Percentiles rank a stretch among this genome's conserved stretches.
Conservation (phyloP, 2,888 invertebrate genomes). For the Endomychus coccineus region DNA sequence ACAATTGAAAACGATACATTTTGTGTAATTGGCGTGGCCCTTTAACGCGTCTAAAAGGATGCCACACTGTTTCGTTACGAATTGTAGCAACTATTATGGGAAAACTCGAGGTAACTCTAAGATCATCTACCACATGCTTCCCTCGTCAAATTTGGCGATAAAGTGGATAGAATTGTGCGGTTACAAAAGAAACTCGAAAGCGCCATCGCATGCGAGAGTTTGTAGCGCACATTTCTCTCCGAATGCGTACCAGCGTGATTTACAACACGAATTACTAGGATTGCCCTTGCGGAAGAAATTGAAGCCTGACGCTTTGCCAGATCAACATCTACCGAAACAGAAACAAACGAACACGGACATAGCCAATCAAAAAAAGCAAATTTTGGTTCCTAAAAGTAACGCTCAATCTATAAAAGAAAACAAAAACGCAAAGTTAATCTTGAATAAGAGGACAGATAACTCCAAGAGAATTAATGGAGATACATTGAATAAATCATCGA, state of each 20-base stretch:
- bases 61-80: conserved; percentile 50
- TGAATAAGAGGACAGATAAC: not conserved
- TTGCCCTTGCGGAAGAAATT: conserved; percentile 46
- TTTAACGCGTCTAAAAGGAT: conserved; percentile 30
- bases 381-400: not conserved
- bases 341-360: too few relatives aligned
- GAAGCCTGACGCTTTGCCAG: conserved; percentile 45
- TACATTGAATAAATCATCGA: too few relatives aligned
- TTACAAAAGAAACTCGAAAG: conserved; percentile 19
- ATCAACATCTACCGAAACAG: conserved; percentile 27
- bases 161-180: conserved; percentile 48
- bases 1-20: too few relatives aligned
- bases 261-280: conserved; percentile 50
- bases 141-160: conserved; percentile 43
- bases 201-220: conserved; percentile 44
- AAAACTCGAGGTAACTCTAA: conserved; percentile 42
- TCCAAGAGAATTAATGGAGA: too few relatives aligned
- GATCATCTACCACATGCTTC: conserved; percentile 49
- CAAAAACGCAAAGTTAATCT: conserved; percentile 14
- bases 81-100: conserved; percentile 49
- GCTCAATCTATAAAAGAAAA: conserved; percentile 9
- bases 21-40: not conserved
- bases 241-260: conserved; percentile 48
- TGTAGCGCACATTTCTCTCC: conserved; percentile 49
- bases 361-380: not conserved